Percentiles rank a stretch among this genome's conserved stretches.
These are phyloP conservation scores for Oligia strigilis DNA, from an alignment of 2,888 invertebrate genomes.

Conservation along the genomic window DNA sequence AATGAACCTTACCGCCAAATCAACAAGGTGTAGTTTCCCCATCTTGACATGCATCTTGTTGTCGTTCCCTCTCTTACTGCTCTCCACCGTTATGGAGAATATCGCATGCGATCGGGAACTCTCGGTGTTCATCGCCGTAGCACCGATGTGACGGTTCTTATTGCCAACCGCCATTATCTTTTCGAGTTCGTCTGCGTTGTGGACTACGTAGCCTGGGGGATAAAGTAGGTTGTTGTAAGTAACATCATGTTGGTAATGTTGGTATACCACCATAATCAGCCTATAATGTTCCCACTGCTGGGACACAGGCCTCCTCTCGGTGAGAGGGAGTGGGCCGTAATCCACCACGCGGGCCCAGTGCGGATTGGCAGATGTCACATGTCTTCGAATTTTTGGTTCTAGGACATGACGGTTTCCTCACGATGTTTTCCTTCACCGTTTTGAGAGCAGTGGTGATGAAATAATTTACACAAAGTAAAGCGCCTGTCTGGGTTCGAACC, in stretches of 20 bases:
- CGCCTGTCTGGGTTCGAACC: too few relatives aligned
- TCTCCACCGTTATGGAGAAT: slow-evolving; percentile 99
- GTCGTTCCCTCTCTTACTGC: slow-evolving; percentile 95
- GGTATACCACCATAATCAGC: too few relatives aligned
- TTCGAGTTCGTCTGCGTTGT: slow-evolving; percentile 98
- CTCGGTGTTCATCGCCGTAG: slow-evolving; percentile 99
- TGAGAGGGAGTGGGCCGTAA: too few relatives aligned
- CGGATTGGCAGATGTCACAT: too few relatives aligned
- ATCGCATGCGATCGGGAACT: slow-evolving; percentile 99
- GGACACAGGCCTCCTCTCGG: too few relatives aligned
- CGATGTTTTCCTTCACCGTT: too few relatives aligned
- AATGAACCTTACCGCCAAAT: slow-evolving; percentile 94
- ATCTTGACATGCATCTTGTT: slow-evolving; percentile 97
- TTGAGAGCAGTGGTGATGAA: too few relatives aligned
- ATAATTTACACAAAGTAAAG: too few relatives aligned
- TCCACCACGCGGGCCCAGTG: too few relatives aligned
- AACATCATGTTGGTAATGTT: neutral
- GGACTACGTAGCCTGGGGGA: slow-evolving; percentile 97
- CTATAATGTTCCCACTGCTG: too few relatives aligned
- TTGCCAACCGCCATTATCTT: slow-evolving; percentile 99
- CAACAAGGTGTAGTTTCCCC: slow-evolving; percentile 99
- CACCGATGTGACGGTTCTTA: slow-evolving; percentile 94
- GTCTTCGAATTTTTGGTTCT: too few relatives aligned
- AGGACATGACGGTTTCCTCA: too few relatives aligned
- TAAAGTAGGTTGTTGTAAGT: neutral